These are phyloP conservation scores for Chrysotoxum bicinctum DNA, from an alignment of 2,888 invertebrate genomes.

Conservation along the genomic window DNA sequence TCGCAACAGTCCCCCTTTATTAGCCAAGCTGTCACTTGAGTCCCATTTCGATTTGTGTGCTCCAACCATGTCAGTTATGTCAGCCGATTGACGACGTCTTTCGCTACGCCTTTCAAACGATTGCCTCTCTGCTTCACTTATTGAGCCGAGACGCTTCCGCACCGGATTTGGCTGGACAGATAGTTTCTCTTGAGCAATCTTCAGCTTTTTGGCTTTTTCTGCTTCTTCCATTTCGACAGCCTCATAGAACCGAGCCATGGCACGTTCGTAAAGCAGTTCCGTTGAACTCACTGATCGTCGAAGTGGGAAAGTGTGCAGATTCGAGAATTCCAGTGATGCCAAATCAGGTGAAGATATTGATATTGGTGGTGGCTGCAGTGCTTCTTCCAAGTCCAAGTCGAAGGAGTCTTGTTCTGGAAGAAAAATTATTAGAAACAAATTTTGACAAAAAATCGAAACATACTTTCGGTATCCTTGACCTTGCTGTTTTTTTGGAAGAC, in stretches of 20 bases:
- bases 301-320: constrained; percentile 82
- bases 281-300: constrained; percentile 91
- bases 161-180: constrained; percentile 74
- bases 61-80: constrained; percentile 77
- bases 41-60: constrained; percentile 77
- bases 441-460: constrained; percentile 62
- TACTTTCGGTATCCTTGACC: constrained; percentile 83
- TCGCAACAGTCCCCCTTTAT: constrained; percentile 73
- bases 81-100: constrained; percentile 82
- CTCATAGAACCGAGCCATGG: constrained; percentile 91
- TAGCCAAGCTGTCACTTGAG: constrained; percentile 78
- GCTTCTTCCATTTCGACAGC: constrained; percentile 89
- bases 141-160: constrained; percentile 83
- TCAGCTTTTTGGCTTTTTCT: constrained; percentile 81
- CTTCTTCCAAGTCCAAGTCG: constrained; percentile 86
- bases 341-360: constrained; percentile 92
- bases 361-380: constrained; percentile 89
- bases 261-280: constrained; percentile 90
- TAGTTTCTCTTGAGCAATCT: constrained; percentile 76
- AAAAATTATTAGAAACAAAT: constrained; percentile 39
- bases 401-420: constrained; percentile 83
- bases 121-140: constrained; percentile 82
- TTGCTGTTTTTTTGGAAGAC: constrained; percentile 84
- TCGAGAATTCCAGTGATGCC: constrained; percentile 84
- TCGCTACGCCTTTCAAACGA: constrained; percentile 82